Evolutionary conservation across 2,113 vertebrate species (phyloP).

Genomic region (Elephantulus edwardii): DNA sequence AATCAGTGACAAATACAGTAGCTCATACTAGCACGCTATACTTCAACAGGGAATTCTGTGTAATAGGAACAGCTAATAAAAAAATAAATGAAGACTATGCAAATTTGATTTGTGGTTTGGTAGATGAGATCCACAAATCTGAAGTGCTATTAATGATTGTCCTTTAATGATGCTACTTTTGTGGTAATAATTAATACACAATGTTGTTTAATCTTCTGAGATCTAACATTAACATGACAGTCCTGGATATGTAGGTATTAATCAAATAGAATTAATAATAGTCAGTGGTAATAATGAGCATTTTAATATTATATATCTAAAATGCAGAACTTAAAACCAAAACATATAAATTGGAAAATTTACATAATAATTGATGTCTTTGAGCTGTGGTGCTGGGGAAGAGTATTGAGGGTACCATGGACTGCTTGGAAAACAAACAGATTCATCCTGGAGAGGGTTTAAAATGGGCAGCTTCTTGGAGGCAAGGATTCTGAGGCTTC

Average conservation of each 20-base stretch:
- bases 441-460: too few species aligned
- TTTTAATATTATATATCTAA: constrained; percentile 44
- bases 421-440: too few species aligned
- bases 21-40: neutral
- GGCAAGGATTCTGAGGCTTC: too few species aligned
- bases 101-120: constrained; percentile 55
- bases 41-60: constrained; percentile 44
- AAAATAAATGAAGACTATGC: constrained; percentile 31
- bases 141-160: constrained; percentile 12
- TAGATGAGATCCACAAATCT: constrained; percentile 15
- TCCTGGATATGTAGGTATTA: constrained; percentile 33
- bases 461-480: too few species aligned
- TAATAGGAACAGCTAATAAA: constrained; percentile 54
- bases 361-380: too few species aligned
- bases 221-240: constrained; percentile 45
- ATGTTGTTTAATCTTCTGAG: constrained; percentile 15
- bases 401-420: too few species aligned
- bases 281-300: neutral
- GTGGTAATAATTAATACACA: constrained; percentile 22
- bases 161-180: constrained; percentile 39
- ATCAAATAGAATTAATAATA: constrained; percentile 59
- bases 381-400: too few species aligned
- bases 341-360: constrained; percentile 11
- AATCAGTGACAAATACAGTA: constrained; percentile 13
- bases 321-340: neutral